A percentile compares a stretch with the other conserved stretches of the same genome.
These are phyloP conservation scores for Sorex maritimensis DNA, from an alignment of 2,797 vertebrate genomes.

Conservation along the genomic window DNA sequence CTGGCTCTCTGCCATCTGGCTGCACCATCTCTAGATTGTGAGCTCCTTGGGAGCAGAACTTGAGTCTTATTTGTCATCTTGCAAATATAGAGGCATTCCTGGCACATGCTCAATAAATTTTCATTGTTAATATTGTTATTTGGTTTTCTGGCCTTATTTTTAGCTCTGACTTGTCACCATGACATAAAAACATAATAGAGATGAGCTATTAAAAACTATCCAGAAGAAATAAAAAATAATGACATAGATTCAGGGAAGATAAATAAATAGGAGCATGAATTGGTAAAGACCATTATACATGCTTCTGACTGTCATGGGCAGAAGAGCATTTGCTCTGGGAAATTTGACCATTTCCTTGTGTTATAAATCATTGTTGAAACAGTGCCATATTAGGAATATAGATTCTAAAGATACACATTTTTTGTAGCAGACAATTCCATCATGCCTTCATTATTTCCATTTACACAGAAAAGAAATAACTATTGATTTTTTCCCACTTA, in stretches of 20 bases:
- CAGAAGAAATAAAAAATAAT: slow-evolving; percentile 26
- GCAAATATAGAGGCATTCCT: neutral
- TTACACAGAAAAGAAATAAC: slow-evolving; percentile 24
- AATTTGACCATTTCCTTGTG: slow-evolving; percentile 13
- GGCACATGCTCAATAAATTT: slow-evolving; percentile 2
- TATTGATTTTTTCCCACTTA: slow-evolving; percentile 43
- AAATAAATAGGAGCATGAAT: neutral
- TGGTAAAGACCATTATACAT: neutral
- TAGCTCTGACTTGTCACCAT: slow-evolving; percentile 46
- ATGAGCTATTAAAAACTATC: slow-evolving; percentile 22
- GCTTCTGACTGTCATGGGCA: neutral
- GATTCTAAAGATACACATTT: neutral
- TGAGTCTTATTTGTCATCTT: neutral
- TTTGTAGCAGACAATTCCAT: neutral
- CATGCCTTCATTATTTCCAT: slow-evolving; percentile 54
- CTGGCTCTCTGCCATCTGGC: neutral
- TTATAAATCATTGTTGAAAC: neutral
- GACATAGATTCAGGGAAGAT: neutral
- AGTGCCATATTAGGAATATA: neutral
- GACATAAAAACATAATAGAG: neutral
- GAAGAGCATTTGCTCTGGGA: slow-evolving; percentile 26
- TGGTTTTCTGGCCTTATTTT: slow-evolving; percentile 63
- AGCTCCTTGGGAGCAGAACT: neutral
- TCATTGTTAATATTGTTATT: slow-evolving; percentile 3
- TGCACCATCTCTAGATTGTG: neutral